Conservation (phyloP, 2,888 invertebrate genomes). For the Heliconius hortense region DNA sequence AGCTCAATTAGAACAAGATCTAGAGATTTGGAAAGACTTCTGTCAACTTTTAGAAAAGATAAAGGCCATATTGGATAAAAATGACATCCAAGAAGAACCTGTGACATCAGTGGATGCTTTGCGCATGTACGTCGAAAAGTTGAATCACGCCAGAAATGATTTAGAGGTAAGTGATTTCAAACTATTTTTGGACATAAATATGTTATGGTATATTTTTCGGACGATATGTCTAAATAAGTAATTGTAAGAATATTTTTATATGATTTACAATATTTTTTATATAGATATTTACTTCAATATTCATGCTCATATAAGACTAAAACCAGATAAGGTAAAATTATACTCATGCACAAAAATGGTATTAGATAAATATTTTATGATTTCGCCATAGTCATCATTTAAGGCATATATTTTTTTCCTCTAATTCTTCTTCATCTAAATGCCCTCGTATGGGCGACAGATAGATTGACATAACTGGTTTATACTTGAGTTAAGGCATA, state of each 20-base stretch:
- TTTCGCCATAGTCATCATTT: no score
- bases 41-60: constrained; percentile 89
- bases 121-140: constrained; percentile 91
- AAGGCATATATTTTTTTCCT: no score
- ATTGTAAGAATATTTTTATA: no score
- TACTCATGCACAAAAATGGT: not conserved
- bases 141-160: constrained; percentile 88
- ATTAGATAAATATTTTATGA: not conserved
- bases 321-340: not conserved
- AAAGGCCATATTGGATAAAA: constrained; percentile 87
- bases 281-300: no score
- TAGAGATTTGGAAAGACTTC: constrained; percentile 93
- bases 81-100: constrained; percentile 89
- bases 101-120: constrained; percentile 90
- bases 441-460: no score
- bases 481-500: no score
- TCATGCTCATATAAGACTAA: not conserved
- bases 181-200: not conserved
- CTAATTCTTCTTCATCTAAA: no score
- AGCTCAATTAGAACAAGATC: constrained; percentile 90
- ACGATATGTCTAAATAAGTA: not conserved
- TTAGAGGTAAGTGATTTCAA: constrained; percentile 84
- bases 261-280: no score
- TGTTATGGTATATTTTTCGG: not conserved
- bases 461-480: no score